These are phyloP conservation scores for Mormyrops boulengeri DNA, from an alignment of 2,797 vertebrate genomes.

Conservation along the genomic window DNA sequence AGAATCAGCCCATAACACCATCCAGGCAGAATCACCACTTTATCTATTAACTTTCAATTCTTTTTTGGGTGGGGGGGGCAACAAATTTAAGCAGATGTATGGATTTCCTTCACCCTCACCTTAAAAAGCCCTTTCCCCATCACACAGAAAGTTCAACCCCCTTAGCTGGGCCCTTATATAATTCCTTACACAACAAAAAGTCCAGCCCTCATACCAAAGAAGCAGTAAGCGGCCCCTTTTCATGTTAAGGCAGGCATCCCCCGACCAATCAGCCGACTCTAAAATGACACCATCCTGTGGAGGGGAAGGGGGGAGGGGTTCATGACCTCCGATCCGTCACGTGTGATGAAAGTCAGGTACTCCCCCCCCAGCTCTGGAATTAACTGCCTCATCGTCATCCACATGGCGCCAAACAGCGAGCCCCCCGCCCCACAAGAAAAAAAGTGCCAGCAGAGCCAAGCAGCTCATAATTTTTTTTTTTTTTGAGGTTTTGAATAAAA, in stretches of 20 bases:
- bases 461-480: no score
- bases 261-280: neutral
- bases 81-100: neutral
- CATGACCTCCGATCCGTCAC: neutral
- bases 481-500: no score
- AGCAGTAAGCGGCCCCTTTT: neutral
- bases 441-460: neutral
- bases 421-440: neutral
- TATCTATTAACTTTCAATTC: neutral
- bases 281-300: neutral
- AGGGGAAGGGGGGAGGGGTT: neutral
- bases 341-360: neutral
- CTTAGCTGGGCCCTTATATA: neutral
- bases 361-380: neutral
- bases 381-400: neutral
- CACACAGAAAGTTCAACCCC: neutral
- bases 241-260: neutral
- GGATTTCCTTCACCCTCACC: neutral
- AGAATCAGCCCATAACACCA: neutral
- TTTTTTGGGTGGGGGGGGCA: no score
- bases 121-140: neutral
- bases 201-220: neutral
- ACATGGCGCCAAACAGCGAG: neutral
- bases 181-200: neutral
- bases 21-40: neutral